phyloP scores from a whole-genome alignment of 2,888 invertebrate species.

The Anoplius nigerrimus region DNA sequence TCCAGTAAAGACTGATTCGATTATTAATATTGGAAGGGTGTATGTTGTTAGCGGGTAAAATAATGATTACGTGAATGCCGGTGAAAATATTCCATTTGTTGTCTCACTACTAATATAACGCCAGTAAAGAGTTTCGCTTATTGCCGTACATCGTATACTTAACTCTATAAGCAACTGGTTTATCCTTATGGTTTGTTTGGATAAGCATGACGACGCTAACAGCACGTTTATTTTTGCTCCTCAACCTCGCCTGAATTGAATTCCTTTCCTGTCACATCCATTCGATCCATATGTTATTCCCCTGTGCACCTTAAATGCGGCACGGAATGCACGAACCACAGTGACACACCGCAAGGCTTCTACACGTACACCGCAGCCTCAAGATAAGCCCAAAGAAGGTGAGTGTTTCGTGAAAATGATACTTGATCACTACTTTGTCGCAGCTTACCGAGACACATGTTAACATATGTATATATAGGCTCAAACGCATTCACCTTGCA shows the following conservation, averaged over 20 bases:
- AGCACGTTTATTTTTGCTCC: constrained; percentile 71
- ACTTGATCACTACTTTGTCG: constrained; percentile 12
- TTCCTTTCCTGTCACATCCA: constrained; percentile 42
- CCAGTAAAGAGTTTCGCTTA: constrained; percentile 41
- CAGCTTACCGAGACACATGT: neutral
- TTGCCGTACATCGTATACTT: constrained; percentile 38
- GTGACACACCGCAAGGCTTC: constrained; percentile 73
- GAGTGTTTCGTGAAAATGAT: constrained; percentile 61
- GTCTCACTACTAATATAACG: constrained; percentile 44
- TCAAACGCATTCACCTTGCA: constrained; percentile 8
- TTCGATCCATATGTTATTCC: constrained; percentile 43
- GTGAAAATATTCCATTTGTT: neutral
- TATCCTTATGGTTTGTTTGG: constrained; percentile 54
- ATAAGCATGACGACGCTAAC: constrained; percentile 72
- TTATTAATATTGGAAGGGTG: too few species aligned
- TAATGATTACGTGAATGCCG: constrained; percentile 1
- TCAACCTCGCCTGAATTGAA: constrained; percentile 30
- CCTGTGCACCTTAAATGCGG: constrained; percentile 66
- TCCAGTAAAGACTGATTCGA: too few species aligned
- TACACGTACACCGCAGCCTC: constrained; percentile 71
- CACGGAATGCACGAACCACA: constrained; percentile 73
- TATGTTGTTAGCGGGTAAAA: neutral
- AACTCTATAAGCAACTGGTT: constrained; percentile 43
- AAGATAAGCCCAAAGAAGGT: constrained; percentile 73
- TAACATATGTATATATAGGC: too few species aligned